A percentile compares a stretch with the other conserved stretches of the same genome.
Evolutionary conservation across 2,113 vertebrate species (phyloP).

Genomic region (Ginglymostoma cirratum): DNA sequence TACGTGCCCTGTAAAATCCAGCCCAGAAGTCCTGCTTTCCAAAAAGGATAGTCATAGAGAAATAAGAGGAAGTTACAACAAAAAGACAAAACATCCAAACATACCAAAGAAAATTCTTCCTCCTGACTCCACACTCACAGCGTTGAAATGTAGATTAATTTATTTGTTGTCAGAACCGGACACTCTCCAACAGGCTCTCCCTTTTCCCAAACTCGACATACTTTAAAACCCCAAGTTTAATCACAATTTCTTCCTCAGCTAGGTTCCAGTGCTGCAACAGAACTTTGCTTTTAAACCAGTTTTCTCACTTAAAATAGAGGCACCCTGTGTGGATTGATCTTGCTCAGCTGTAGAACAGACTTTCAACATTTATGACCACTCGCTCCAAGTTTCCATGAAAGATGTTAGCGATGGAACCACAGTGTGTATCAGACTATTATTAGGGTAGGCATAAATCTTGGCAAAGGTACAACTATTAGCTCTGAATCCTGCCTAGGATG

Average conservation of each 20-base stretch:
- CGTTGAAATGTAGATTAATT: not conserved
- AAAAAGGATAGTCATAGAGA: not conserved
- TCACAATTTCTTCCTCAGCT: not conserved
- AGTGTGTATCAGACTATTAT: not conserved
- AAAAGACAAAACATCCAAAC: not conserved
- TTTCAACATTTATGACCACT: not conserved
- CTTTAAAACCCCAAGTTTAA: not conserved
- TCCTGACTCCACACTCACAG: not conserved
- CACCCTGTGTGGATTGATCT: not conserved
- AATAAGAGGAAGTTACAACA: not conserved
- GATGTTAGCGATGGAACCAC: not conserved
- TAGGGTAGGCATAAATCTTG: not conserved
- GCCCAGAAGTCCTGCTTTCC: not conserved
- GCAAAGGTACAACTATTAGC: not conserved
- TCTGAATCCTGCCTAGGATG: not conserved
- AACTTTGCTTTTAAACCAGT: not conserved
- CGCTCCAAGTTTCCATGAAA: not conserved
- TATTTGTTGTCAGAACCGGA: not conserved
- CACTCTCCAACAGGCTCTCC: not conserved
- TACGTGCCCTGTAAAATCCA: not conserved
- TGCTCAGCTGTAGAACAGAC: not conserved
- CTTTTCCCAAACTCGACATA: not conserved
- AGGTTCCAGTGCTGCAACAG: not conserved
- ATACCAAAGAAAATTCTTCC: not conserved
- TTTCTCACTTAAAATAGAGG: too few relatives aligned